phyloP scores from a whole-genome alignment of 30 jellyfish, hydroid and myxozoan species.

The Cassiopea andromeda region DNA sequence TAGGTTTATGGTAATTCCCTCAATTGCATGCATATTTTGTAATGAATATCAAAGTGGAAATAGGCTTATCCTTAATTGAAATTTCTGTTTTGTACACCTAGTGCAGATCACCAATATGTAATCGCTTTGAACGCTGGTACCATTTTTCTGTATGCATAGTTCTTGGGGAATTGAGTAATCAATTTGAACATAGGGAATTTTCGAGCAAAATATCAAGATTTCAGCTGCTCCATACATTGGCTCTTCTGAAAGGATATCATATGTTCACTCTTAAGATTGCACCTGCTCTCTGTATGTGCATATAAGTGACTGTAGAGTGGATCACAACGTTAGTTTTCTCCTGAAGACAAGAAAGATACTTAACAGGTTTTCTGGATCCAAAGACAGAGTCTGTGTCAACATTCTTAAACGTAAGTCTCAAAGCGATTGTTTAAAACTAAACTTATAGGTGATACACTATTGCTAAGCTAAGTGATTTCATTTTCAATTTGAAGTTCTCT shows the following conservation, averaged over 20 bases:
- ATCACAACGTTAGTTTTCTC: not conserved
- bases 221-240: not conserved
- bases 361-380: not conserved
- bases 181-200: not conserved
- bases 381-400: not conserved
- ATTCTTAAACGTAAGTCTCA: not conserved
- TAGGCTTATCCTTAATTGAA: too few species aligned
- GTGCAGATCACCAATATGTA: too few species aligned
- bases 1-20: too few species aligned
- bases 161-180: too few species aligned
- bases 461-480: too few species aligned
- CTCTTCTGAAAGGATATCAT: not conserved
- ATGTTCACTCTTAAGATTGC: not conserved
- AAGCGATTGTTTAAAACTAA: not conserved
- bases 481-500: too few species aligned
- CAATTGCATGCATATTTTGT: too few species aligned
- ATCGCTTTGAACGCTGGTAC: too few species aligned
- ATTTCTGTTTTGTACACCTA: too few species aligned
- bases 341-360: not conserved
- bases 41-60: too few species aligned
- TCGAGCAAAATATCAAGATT: not conserved
- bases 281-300: not conserved
- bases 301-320: not conserved
- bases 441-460: too few species aligned
- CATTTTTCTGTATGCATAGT: too few species aligned